Percentiles rank a stretch among this genome's conserved stretches.
These are phyloP conservation scores for Formicarius rufipectus DNA, from an alignment of 2,113 vertebrate genomes.

Conservation along the genomic window DNA sequence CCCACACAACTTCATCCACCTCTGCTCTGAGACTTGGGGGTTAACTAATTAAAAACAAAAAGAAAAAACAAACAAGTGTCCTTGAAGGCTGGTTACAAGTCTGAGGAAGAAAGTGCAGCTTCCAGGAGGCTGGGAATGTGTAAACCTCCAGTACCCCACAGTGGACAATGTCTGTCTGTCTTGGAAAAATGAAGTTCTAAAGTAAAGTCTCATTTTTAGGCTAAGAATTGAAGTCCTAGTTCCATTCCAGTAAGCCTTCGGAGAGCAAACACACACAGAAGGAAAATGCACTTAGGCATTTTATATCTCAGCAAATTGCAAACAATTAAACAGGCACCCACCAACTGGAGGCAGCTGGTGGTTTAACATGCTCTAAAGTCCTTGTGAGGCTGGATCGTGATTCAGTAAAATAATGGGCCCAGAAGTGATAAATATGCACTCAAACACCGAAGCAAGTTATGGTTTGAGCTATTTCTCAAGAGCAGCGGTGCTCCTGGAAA, in stretches of 20 bases:
- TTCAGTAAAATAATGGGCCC: neutral
- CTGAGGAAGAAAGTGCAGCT: neutral
- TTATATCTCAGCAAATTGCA: neutral
- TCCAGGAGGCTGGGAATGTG: neutral
- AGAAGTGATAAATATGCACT: neutral
- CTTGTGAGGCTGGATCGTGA: neutral
- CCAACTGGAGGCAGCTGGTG: neutral
- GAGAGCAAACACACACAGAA: neutral
- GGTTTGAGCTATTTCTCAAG: neutral
- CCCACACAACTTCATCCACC: neutral
- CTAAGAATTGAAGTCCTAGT: neutral
- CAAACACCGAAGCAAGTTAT: neutral
- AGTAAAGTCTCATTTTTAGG: neutral
- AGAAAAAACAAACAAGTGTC: too few relatives aligned
- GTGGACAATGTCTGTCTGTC: neutral
- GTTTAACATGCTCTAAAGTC: neutral
- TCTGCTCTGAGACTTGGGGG: fast-evolving
- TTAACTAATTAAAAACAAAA: neutral
- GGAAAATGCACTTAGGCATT: neutral
- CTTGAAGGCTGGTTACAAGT: neutral
- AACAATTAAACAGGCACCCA: neutral
- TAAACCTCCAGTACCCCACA: neutral
- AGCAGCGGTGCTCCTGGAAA: neutral
- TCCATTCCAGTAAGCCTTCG: neutral
- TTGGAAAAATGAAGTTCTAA: neutral